phyloP scores from a whole-genome alignment of 2,888 invertebrate genomes.

The Cataglyphis albicans region DNA sequence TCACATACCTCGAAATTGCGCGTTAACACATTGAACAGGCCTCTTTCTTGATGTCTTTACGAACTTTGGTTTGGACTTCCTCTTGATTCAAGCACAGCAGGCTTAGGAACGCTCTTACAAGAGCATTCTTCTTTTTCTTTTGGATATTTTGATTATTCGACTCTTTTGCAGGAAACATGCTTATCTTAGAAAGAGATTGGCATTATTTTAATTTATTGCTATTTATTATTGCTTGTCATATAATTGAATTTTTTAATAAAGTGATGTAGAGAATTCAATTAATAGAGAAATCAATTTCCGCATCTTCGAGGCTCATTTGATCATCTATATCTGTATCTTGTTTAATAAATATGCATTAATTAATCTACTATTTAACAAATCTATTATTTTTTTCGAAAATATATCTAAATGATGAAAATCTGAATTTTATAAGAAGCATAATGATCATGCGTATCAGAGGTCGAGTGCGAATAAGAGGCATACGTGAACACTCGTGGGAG shows the following conservation, averaged over 20 bases:
- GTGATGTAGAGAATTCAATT: background rate
- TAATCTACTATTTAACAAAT: background rate
- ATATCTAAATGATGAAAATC: background rate
- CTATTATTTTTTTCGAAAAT: background rate
- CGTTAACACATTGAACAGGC: constrained; percentile 77
- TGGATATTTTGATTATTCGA: constrained; percentile 58
- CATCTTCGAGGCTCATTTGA: background rate
- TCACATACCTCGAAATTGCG: constrained; percentile 83
- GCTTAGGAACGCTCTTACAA: constrained; percentile 44
- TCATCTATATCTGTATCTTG: background rate
- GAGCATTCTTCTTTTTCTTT: constrained; percentile 38
- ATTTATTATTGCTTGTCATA: background rate
- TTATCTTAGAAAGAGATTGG: background rate
- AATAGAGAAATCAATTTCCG: background rate
- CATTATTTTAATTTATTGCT: constrained; percentile 2
- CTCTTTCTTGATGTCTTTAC: constrained; percentile 70
- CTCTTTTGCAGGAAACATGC: background rate
- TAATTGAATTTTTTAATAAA: background rate
- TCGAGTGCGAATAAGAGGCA: constrained; percentile 25
- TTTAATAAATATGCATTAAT: background rate
- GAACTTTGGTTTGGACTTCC: constrained; percentile 20
- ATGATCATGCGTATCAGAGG: background rate
- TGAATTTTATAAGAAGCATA: background rate
- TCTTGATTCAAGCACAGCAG: constrained; percentile 57
- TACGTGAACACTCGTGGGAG: constrained; percentile 41